These are phyloP conservation scores for Lasioglossum vierecki DNA, from an alignment of 2,888 invertebrate species.

Conservation along the genomic window DNA sequence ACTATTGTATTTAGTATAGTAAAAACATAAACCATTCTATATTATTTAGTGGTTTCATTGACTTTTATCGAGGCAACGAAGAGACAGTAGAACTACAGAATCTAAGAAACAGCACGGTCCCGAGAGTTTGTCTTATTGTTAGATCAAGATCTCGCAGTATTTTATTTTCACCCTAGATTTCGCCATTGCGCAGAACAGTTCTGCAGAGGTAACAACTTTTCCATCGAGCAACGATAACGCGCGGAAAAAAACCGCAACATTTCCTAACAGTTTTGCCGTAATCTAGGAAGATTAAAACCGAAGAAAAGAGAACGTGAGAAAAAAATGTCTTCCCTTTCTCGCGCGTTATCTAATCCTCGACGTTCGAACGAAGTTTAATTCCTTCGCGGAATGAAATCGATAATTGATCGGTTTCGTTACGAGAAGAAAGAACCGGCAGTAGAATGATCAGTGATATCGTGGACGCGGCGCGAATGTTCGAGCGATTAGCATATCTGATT, in stretches of 20 bases:
- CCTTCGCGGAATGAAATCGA: not conserved
- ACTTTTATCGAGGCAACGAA: too few relatives aligned
- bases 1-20: too few relatives aligned
- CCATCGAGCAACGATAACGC: not conserved
- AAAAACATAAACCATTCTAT: too few relatives aligned
- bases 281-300: not conserved
- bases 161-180: too few relatives aligned
- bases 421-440: not conserved
- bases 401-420: not conserved
- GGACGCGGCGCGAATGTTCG: slow-evolving; percentile 6
- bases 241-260: not conserved
- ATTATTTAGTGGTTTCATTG: too few relatives aligned
- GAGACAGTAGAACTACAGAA: too few relatives aligned
- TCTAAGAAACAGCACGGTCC: too few relatives aligned
- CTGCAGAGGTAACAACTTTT: not conserved
- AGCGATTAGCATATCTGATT: slow-evolving; percentile 71
- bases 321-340: not conserved
- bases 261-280: not conserved
- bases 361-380: not conserved
- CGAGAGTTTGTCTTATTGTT: too few relatives aligned
- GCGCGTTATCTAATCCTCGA: slow-evolving; percentile 5
- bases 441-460: slow-evolving; percentile 23
- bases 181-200: not conserved
- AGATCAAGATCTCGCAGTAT: too few relatives aligned
- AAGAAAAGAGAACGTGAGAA: slow-evolving; percentile 1